phyloP scores from a whole-genome alignment of 2,888 invertebrate species.

The Acrobasis suavella region DNA sequence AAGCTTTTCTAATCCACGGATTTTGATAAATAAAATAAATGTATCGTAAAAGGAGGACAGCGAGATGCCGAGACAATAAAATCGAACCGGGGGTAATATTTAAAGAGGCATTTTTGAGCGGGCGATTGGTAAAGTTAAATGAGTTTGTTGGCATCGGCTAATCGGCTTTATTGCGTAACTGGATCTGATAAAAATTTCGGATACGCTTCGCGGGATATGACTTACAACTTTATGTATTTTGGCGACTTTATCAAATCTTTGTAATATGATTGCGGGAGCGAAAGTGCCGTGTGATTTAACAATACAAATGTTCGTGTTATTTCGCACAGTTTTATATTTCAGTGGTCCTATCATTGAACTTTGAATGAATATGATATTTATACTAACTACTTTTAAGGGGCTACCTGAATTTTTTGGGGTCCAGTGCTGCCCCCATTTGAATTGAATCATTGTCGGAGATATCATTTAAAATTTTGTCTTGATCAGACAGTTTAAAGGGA shows the following conservation, averaged over 20 bases:
- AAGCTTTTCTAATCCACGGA: slow-evolving; percentile 58
- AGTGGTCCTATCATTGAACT: too few relatives aligned
- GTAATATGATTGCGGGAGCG: not conserved
- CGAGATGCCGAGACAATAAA: slow-evolving; percentile 68
- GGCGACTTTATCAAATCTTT: slow-evolving; percentile 12
- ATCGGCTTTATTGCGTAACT: slow-evolving; percentile 66
- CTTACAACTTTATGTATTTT: slow-evolving; percentile 26
- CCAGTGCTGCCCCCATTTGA: too few relatives aligned
- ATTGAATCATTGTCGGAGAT: too few relatives aligned
- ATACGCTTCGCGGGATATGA: slow-evolving; percentile 47
- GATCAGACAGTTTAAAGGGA: too few relatives aligned
- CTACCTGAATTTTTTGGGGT: too few relatives aligned
- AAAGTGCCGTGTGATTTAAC: not conserved
- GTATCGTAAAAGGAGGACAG: slow-evolving; percentile 66
- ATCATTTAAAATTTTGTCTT: too few relatives aligned
- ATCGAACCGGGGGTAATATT: slow-evolving; percentile 71
- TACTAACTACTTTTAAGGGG: too few relatives aligned
- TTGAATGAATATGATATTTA: too few relatives aligned
- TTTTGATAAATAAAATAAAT: slow-evolving; percentile 71
- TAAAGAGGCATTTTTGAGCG: slow-evolving; percentile 66
- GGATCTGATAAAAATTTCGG: slow-evolving; percentile 69
- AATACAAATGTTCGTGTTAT: too few relatives aligned
- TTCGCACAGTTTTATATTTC: too few relatives aligned
- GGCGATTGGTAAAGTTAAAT: slow-evolving; percentile 77
- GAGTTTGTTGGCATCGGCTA: slow-evolving; percentile 73